Evolutionary conservation across 2,797 vertebrate species (phyloP).

Genomic region (Cossypha polioptera): DNA sequence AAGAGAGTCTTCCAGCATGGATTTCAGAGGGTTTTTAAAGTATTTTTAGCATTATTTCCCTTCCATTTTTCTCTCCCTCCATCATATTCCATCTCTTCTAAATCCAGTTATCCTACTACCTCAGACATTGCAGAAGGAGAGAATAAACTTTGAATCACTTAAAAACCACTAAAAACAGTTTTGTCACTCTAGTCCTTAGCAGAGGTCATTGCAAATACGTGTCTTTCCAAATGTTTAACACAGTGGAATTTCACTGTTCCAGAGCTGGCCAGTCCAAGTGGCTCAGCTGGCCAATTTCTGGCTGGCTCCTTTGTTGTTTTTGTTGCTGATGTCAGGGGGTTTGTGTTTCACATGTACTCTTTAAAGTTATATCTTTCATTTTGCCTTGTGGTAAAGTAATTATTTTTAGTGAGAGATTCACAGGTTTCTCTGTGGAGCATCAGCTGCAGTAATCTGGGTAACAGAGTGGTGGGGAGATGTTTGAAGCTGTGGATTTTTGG

Average conservation of each 20-base stretch:
- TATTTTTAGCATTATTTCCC: neutral
- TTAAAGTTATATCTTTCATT: neutral
- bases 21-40: neutral
- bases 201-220: neutral
- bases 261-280: neutral
- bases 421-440: neutral
- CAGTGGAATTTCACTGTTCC: neutral
- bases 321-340: neutral
- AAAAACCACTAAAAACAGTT: neutral
- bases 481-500: neutral
- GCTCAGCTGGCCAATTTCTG: neutral
- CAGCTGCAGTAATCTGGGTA: neutral
- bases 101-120: neutral
- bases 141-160: neutral
- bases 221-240: neutral
- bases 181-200: neutral
- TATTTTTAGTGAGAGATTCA: neutral
- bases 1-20: neutral
- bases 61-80: neutral
- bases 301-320: neutral
- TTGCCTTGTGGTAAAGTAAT: neutral
- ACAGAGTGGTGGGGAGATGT: neutral
- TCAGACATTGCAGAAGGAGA: neutral
- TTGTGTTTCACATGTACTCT: neutral
- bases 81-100: neutral